Conservation (phyloP, 1,140 invertebrate species). For the Drosophila obscura region DNA sequence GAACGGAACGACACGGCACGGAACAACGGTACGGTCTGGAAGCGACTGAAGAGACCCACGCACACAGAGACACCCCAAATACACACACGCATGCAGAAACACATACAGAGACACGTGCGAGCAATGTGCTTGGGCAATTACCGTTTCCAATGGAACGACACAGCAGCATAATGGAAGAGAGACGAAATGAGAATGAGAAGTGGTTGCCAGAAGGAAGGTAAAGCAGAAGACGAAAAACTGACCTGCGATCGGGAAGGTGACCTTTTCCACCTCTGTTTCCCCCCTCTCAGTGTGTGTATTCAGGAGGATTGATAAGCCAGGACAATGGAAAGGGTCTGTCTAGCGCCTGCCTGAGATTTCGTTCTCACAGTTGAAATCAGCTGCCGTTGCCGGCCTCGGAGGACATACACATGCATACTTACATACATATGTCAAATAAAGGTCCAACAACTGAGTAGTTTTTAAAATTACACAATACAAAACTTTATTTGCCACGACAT, state of each 20-base stretch:
- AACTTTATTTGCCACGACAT: constrained; percentile 36
- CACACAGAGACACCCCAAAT: constrained; percentile 15
- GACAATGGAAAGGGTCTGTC: constrained; percentile 35
- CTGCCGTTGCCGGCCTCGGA: constrained; percentile 7
- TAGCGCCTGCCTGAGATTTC: constrained; percentile 17
- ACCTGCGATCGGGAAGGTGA: constrained; percentile 51
- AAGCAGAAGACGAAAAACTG: constrained; percentile 34
- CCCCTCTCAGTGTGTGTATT: neutral
- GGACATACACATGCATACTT: too few relatives aligned
- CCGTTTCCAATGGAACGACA: constrained; percentile 30
- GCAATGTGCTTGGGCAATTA: constrained; percentile 37
- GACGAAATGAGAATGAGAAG: constrained; percentile 1
- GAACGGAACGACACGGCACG: constrained; percentile 8
- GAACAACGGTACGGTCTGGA: too few relatives aligned
- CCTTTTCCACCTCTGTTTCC: constrained; percentile 12
- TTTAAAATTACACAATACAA: constrained; percentile 40
- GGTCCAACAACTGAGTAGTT: too few relatives aligned
- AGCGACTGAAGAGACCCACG: constrained; percentile 22
- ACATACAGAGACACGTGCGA: constrained; percentile 17
- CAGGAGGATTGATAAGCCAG: constrained; percentile 40
- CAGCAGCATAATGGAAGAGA: neutral
- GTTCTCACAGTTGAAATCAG: constrained; percentile 41
- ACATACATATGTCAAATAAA: too few relatives aligned
- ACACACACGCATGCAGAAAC: constrained; percentile 20
- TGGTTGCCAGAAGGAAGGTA: constrained; percentile 1